Evolutionary conservation across 2,888 invertebrate species (phyloP).

Genomic region (Melipona beecheii): DNA sequence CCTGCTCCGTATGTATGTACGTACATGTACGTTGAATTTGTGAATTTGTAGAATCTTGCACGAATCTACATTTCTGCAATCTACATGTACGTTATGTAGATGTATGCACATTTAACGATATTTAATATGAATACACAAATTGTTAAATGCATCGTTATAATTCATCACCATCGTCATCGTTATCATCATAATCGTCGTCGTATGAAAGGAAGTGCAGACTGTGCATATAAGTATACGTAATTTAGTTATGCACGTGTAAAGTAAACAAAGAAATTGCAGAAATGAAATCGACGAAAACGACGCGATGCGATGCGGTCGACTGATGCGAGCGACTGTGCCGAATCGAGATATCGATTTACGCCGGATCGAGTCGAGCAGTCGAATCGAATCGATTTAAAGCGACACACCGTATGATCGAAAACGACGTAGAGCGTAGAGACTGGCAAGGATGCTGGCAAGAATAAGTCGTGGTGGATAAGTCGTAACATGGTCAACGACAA

Average conservation of each 20-base stretch:
- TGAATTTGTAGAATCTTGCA: neutral
- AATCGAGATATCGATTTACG: neutral
- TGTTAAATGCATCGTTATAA: neutral
- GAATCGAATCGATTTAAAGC: slow-evolving; percentile 3
- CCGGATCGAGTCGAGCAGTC: neutral
- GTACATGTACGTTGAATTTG: neutral
- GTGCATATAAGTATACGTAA: neutral
- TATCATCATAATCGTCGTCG: neutral
- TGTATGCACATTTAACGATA: neutral
- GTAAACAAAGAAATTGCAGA: neutral
- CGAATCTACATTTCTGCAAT: neutral
- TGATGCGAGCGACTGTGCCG: no score
- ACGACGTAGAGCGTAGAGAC: neutral
- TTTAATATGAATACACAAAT: neutral
- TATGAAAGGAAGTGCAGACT: neutral
- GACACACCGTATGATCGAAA: no score
- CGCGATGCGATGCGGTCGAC: no score
- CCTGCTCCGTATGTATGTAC: neutral
- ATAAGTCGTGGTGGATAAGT: neutral
- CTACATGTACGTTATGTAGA: neutral
- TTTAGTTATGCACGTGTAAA: neutral
- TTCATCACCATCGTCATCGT: neutral
- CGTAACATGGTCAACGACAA: no score
- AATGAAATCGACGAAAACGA: no score
- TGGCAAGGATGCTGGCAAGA: neutral